Evolutionary conservation across 2,888 invertebrate species (phyloP), one percentile per base, ranked within the genome.

Genomic region (Thymelicus lineola): DNA sequence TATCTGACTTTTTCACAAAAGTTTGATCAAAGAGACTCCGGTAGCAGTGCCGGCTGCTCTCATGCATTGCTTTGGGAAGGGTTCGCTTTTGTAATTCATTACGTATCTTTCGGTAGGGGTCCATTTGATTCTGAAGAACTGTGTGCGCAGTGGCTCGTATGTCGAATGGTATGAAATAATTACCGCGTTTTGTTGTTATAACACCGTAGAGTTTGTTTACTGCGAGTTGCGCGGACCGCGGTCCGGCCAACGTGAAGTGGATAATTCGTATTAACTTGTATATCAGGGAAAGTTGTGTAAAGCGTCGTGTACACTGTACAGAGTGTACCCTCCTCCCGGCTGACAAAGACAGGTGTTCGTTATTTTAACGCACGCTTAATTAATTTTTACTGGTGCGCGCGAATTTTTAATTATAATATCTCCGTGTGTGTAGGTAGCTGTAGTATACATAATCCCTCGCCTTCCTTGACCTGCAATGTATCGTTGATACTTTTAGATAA

Each of bases 61-160:
- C 48, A 17, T 50, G 17, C 48, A 15, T 50, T 7, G 48, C 48
- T 50, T 7, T 17, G 48, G 45, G 48, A 48, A 48, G 46, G 48
- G 48, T 50, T 50, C 48, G 48, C 48, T 50, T 48, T 48, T 50
- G 48, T 50, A 50, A 50, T 50, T 15, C 48, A 50, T 50, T 50
- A 17, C 17, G 48, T 50, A 50, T 50, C 17, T 50, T 50, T 15
- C 7, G 48, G 48, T 2, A 50, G 48, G 14, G 48, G 48, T 42
- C 42, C 42, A 42, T 42, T 9, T 42, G 28, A 28, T 28, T 28
- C 28, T 28, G 42, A 42, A 42, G 42, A 42, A 12, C 42, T 38
- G 38, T 9, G 10, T 9, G 42, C 10, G 4, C 12, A 12, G 42
- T 4, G 42, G 42, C 38, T 0, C n/a, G 12, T 6, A 6, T 48